These are phyloP conservation scores for Trichechus manatus DNA, from an alignment of 2,113 vertebrate species.

Conservation along the genomic window DNA sequence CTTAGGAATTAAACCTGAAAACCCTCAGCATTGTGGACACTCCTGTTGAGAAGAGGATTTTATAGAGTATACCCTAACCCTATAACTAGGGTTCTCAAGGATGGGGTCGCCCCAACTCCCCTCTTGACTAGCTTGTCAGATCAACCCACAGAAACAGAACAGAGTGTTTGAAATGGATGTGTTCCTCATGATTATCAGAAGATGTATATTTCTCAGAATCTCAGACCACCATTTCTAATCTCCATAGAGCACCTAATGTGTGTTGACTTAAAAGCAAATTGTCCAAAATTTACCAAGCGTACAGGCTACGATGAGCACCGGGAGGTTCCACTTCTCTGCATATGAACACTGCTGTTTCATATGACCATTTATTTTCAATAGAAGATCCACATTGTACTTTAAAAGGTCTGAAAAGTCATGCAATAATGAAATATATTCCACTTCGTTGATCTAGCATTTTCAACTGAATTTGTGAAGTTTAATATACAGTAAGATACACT, in stretches of 20 bases:
- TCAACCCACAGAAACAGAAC: neutral
- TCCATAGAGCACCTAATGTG: neutral
- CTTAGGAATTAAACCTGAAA: neutral
- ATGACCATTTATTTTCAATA: neutral
- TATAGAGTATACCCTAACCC: neutral
- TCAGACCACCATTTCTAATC: neutral
- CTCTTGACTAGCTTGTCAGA: neutral
- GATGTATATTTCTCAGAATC: neutral
- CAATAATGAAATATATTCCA: neutral
- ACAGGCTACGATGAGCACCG: neutral
- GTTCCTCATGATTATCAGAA: neutral
- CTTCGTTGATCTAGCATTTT: neutral
- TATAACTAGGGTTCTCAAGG: neutral
- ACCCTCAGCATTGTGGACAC: neutral
- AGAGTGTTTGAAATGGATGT: neutral
- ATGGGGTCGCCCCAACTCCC: neutral
- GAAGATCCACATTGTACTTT: neutral
- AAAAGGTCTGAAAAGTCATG: neutral
- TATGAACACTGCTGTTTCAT: neutral
- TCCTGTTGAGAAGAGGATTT: neutral
- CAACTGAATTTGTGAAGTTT: neutral
- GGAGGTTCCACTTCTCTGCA: neutral
- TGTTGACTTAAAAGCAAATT: constrained; percentile 37
- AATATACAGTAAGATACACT: neutral
- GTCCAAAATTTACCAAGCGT: neutral